These are phyloP conservation scores for Fistularia tabacaria DNA, from an alignment of 2,797 vertebrate genomes.

Conservation along the genomic window DNA sequence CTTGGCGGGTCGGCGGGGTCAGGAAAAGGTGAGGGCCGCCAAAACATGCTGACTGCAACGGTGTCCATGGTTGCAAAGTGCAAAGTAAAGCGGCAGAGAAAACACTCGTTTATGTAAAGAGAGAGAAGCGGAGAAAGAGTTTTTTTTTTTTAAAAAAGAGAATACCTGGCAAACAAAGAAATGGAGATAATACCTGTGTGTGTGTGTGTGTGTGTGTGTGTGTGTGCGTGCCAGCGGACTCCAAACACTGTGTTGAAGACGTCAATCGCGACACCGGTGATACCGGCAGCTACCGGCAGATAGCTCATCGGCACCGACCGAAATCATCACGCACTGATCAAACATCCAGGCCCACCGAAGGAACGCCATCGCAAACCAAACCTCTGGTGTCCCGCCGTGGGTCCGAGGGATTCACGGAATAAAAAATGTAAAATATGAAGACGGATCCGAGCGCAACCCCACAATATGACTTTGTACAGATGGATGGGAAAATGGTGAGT, in stretches of 20 bases:
- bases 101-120: constrained; percentile 31
- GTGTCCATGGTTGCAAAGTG: constrained; percentile 39
- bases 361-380: no score
- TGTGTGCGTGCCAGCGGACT: constrained; percentile 70
- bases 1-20: constrained; percentile 36
- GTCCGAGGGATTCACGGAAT: no score
- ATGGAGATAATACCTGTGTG: constrained; percentile 5
- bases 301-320: no score
- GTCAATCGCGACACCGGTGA: constrained; percentile 62
- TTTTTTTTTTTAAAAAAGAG: constrained; percentile 16
- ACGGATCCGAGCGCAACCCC: no score
- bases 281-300: no score
- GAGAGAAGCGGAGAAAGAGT: constrained; percentile 7
- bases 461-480: no score
- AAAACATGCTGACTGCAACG: constrained; percentile 54
- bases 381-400: no score
- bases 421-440: no score
- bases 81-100: constrained; percentile 29
- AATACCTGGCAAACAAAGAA: no score
- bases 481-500: no score
- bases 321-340: no score
- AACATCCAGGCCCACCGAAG: no score
- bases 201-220: constrained; percentile 38
- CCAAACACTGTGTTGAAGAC: constrained; percentile 82
- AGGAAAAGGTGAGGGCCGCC: constrained; percentile 18